phyloP scores from a whole-genome alignment of 2,797 vertebrate species.

The Mus spretus region DNA sequence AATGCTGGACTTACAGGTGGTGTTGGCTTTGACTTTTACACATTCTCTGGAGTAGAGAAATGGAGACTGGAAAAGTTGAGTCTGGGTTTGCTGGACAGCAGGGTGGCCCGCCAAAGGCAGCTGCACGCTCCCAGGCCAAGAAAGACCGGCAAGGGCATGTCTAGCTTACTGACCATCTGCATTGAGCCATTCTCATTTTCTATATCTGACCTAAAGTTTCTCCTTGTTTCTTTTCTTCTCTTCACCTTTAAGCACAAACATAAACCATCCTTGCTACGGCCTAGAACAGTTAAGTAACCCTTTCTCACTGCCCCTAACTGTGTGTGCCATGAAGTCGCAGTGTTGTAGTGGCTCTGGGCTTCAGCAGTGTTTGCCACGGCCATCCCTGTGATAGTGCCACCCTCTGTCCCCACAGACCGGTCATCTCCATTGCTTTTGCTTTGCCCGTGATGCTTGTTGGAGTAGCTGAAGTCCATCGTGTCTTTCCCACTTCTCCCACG shows the following conservation, averaged over 20 bases:
- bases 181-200: slow-evolving; percentile 96
- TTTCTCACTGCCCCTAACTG: slow-evolving; percentile 90
- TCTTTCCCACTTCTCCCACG: slow-evolving; percentile 63
- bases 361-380: slow-evolving; percentile 91
- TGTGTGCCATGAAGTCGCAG: slow-evolving; percentile 92
- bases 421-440: slow-evolving; percentile 89
- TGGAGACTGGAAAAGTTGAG: slow-evolving; percentile 79
- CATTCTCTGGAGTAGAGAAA: slow-evolving; percentile 80
- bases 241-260: slow-evolving; percentile 99
- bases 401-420: slow-evolving; percentile 84
- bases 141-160: slow-evolving; percentile 91
- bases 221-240: slow-evolving; percentile 95
- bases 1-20: slow-evolving; percentile 90
- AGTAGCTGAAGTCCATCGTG: slow-evolving; percentile 87
- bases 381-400: slow-evolving; percentile 91
- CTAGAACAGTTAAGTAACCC: slow-evolving; percentile 99
- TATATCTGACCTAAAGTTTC: slow-evolving; percentile 98
- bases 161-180: slow-evolving; percentile 94
- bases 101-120: slow-evolving; percentile 82
- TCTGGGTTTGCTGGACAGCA: slow-evolving; percentile 82
- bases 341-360: slow-evolving; percentile 92
- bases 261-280: slow-evolving; percentile 99
- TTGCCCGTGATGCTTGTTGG: slow-evolving; percentile 88
- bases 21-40: slow-evolving; percentile 82
- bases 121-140: slow-evolving; percentile 84